Conservation (phyloP, 2,888 invertebrate species). For the Drosophila colorata region DNA sequence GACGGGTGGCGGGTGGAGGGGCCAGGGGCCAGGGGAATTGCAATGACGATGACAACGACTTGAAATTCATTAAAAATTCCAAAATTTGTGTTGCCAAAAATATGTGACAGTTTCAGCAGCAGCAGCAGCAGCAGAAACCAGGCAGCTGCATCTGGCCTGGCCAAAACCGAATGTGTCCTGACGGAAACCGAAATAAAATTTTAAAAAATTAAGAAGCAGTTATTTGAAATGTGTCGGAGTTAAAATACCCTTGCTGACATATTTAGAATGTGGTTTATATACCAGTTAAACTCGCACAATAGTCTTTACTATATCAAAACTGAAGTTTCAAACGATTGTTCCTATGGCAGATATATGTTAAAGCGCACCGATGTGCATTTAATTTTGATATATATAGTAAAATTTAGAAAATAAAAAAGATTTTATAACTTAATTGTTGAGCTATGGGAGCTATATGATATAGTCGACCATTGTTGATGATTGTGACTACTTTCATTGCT, state of each 20-base stretch:
- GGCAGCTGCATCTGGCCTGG: conserved; percentile 2
- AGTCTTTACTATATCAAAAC: too few relatives aligned
- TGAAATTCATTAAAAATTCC: conserved; percentile 72
- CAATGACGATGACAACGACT: conserved; percentile 65
- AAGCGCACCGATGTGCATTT: background rate
- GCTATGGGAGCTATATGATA: too few relatives aligned
- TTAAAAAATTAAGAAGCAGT: background rate
- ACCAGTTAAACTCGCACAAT: too few relatives aligned
- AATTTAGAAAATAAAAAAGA: too few relatives aligned
- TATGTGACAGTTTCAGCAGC: conserved; percentile 40
- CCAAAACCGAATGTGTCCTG: conserved; percentile 40
- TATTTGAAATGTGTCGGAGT: background rate
- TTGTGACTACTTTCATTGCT: too few relatives aligned
- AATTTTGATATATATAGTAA: too few relatives aligned
- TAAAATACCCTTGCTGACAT: conserved; percentile 13
- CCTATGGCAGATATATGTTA: background rate
- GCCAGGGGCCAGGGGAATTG: conserved; percentile 30
- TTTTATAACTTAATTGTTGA: too few relatives aligned
- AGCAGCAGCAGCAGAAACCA: background rate
- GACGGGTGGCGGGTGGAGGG: conserved; percentile 5
- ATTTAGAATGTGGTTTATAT: background rate
- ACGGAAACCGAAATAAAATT: conserved; percentile 10
- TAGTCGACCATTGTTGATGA: too few relatives aligned
- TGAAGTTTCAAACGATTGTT: background rate
- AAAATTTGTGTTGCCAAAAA: conserved; percentile 63